Base-by-base conservation (phyloP, 2,113 vertebrate genomes). In the Chinchilla lanigera region DNA sequence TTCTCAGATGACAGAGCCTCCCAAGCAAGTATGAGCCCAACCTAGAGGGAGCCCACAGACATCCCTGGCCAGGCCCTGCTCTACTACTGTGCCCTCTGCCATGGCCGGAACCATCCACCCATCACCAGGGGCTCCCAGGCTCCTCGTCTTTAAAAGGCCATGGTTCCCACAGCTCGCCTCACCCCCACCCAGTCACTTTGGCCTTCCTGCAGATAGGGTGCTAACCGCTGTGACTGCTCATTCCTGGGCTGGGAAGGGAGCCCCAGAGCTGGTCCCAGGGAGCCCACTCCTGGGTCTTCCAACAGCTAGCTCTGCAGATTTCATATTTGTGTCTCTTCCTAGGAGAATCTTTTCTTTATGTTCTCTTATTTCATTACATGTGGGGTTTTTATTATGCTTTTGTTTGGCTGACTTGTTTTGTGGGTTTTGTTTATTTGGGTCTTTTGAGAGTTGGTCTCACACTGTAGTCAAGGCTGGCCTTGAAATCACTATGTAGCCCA, bases 1-100 rank as follows among this genome's bases (percentile, higher is more conserved):
- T 7, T 52, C 87, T 96, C 95, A 38, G 89, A 26, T 93, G 89
- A 97, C 97, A 78, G 30, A 33, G 47, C 30, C 44, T 33, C 30
- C 80, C 7, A 0, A 1, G 9, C 1, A 17, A 26, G 26, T n/a
- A 22, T 17, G 35, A 75, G 24, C 61, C 17, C 30, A 50, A 7
- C 35, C 7, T 19, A 8, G n/a, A 2, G n/a, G 52, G 77, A 47
- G 65, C 19, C 35, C 41, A 7, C 16, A 33, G 85, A 30, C 38
- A n/a, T 47, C 38, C 63, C 16, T 1, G 10, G 50, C 60, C 71
- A 13, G 17, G 22, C 16, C 33, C 22, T 0, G 1, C 5, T 1
- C 50, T 9, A 30, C 78, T 54, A 26, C 56, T 19, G 5, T 30
- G 5, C 13, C 5, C 10, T 58, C 60, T 35, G 84, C 24, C 8